A percentile compares a stretch with the other conserved stretches of the same genome.
Conservation (phyloP, 2,113 vertebrate species). For the Eonycteris spelaea region DNA sequence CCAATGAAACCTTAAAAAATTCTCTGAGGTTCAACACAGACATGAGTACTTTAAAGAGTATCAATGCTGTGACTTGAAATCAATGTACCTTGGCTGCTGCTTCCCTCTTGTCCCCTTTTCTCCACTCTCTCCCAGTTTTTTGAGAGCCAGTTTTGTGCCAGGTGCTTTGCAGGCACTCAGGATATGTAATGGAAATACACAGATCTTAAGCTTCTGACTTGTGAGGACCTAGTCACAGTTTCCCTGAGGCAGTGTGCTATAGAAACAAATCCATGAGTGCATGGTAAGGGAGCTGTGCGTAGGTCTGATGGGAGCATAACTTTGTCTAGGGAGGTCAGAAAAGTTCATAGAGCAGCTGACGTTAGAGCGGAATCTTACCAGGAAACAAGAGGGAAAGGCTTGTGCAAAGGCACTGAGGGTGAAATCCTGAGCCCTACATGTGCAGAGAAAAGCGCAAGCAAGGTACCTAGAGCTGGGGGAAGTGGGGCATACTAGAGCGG, state of each 20-base stretch:
- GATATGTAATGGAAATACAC: accelerated
- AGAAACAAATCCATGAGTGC: not conserved
- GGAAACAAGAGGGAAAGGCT: not conserved
- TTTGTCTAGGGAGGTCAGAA: not conserved
- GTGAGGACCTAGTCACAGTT: not conserved
- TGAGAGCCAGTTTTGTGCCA: not conserved
- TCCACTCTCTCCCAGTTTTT: not conserved
- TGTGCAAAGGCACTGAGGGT: not conserved
- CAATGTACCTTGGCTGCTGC: not conserved
- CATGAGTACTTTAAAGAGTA: not conserved
- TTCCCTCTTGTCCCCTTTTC: not conserved
- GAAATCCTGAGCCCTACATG: not conserved
- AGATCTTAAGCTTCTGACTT: not conserved
- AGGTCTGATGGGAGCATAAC: not conserved
- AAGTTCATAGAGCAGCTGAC: not conserved
- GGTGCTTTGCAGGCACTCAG: not conserved
- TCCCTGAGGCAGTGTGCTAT: not conserved
- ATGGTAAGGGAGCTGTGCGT: accelerated
- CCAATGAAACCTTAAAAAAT: not conserved
- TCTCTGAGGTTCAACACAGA: not conserved
- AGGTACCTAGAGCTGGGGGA: not conserved
- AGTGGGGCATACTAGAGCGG: not conserved
- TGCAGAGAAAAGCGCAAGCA: not conserved
- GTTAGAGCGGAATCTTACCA: not conserved
- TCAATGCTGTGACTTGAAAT: not conserved